Evolutionary conservation across 2,888 invertebrate species (phyloP).

Genomic region (Apeira syringaria): DNA sequence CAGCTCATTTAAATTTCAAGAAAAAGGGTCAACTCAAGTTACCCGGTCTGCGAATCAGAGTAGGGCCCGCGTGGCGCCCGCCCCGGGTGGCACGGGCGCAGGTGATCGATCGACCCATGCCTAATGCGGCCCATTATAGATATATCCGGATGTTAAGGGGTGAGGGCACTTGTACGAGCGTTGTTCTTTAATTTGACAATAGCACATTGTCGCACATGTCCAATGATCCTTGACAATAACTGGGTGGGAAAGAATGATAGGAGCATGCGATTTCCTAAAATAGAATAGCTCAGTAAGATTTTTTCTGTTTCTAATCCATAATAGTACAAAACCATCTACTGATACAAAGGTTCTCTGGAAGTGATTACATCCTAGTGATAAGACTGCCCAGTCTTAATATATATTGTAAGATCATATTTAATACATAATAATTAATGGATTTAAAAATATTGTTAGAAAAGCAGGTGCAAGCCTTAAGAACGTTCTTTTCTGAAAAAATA

Average conservation of each 20-base stretch:
- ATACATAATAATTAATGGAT: too few species aligned
- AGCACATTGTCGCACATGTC: slow-evolving; percentile 7
- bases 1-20: background rate
- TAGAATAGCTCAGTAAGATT: too few species aligned
- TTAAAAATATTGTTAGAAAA: too few species aligned
- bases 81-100: slow-evolving; percentile 10
- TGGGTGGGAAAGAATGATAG: background rate
- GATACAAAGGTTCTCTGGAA: too few species aligned
- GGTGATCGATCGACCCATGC: slow-evolving; percentile 23
- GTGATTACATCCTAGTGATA: too few species aligned
- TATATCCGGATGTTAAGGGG: slow-evolving; percentile 22
- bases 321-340: too few species aligned
- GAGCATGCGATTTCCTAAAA: too few species aligned
- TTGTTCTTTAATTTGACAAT: slow-evolving; percentile 21
- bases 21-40: slow-evolving; percentile 6
- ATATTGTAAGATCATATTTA: too few species aligned
- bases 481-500: too few species aligned
- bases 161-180: slow-evolving; percentile 10
- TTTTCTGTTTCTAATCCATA: too few species aligned
- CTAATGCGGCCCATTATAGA: slow-evolving; percentile 30
- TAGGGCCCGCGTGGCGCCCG: slow-evolving; percentile 9
- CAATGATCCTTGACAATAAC: background rate
- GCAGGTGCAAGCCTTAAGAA: too few species aligned
- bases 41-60: background rate
- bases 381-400: too few species aligned